These are phyloP conservation scores for Melipona bicolor DNA, from an alignment of 2,888 invertebrate genomes.

Conservation along the genomic window DNA sequence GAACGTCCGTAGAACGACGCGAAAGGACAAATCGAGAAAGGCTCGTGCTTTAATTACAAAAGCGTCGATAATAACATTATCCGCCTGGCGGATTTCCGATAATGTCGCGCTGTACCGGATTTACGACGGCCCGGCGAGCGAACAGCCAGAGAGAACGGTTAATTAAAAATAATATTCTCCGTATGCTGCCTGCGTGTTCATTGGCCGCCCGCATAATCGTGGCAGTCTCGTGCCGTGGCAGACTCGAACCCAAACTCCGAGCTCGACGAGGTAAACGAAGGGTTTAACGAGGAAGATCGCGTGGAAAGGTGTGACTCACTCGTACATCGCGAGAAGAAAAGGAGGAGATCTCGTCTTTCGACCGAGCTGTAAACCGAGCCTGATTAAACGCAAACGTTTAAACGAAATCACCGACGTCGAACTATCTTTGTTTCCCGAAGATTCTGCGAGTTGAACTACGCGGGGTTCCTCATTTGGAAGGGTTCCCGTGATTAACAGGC, in stretches of 20 bases:
- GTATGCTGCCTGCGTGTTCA: conserved; percentile 30
- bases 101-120: conserved; percentile 28
- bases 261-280: too few species aligned
- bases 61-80: conserved; percentile 66
- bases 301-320: neutral
- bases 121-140: conserved; percentile 23
- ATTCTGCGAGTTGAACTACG: neutral
- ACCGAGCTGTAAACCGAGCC: neutral
- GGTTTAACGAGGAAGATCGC: neutral
- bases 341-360: too few species aligned
- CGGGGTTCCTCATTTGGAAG: neutral
- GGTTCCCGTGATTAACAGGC: neutral
- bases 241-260: neutral
- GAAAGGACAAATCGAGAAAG: conserved; percentile 33
- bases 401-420: neutral
- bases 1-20: neutral
- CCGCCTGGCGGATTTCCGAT: conserved; percentile 30
- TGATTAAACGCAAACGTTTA: neutral
- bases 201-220: conserved; percentile 23
- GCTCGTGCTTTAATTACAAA: conserved; percentile 62
- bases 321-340: neutral
- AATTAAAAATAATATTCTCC: conserved; percentile 66
- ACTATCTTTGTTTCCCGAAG: neutral
- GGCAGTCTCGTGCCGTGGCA: neutral
- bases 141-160: conserved; percentile 40